These are phyloP conservation scores for Lasioglossum baleicum DNA, from an alignment of 1,140 invertebrate genomes.

Conservation along the genomic window DNA sequence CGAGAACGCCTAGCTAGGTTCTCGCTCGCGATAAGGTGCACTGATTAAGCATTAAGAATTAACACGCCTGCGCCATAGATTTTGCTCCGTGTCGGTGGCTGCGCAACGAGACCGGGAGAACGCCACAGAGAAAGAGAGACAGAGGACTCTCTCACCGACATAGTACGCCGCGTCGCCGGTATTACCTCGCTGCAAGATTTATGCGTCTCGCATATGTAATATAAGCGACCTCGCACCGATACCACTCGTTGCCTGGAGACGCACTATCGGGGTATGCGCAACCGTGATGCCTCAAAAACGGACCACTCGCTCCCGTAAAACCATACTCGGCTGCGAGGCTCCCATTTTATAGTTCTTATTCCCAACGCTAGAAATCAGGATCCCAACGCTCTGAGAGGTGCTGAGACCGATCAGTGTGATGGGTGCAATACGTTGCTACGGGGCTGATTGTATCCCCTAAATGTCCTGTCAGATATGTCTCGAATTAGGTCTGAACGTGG, in stretches of 20 bases:
- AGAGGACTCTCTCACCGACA: background rate
- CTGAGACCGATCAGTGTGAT: too few species aligned
- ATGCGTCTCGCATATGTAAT: constrained; percentile 57
- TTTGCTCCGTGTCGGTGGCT: constrained; percentile 31
- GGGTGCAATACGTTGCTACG: too few species aligned
- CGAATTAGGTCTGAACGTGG: too few species aligned
- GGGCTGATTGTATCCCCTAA: too few species aligned
- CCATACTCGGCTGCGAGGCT: too few species aligned
- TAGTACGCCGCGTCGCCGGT: constrained; percentile 24
- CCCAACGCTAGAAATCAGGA: too few species aligned
- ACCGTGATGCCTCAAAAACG: background rate
- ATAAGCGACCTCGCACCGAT: constrained; percentile 47
- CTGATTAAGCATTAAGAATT: constrained; percentile 70
- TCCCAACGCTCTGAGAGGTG: too few species aligned
- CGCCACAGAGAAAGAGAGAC: too few species aligned
- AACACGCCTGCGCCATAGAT: constrained; percentile 58
- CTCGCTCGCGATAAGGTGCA: constrained; percentile 59
- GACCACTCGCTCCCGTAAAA: too few species aligned
- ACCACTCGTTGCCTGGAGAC: constrained; percentile 20
- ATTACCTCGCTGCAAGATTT: constrained; percentile 58
- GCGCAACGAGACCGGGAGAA: background rate
- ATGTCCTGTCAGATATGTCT: too few species aligned
- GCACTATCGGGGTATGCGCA: constrained; percentile 10
- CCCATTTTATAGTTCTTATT: too few species aligned
- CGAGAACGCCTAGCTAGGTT: background rate